Conservation (phyloP, 2,888 invertebrate genomes). For the Anodontia alba region DNA sequence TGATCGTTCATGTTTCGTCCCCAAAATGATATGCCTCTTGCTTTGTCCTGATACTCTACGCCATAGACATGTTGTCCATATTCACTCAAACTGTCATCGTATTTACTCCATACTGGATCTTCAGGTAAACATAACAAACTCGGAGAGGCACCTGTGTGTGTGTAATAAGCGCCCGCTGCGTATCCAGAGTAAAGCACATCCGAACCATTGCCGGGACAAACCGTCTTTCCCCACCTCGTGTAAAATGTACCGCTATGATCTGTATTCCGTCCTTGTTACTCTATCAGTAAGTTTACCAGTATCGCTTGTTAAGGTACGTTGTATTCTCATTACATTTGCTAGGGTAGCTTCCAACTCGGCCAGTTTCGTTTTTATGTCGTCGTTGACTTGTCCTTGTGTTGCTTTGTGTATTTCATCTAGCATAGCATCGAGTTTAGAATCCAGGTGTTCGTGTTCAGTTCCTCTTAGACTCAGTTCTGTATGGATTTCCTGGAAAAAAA, state of each 20-base stretch:
- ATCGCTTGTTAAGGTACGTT: not conserved
- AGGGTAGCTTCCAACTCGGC: not conserved
- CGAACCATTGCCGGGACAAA: constrained; percentile 32
- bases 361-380: not conserved
- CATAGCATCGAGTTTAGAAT: not conserved
- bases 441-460: not conserved
- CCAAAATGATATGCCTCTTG: constrained; percentile 15
- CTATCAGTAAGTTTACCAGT: too few relatives aligned
- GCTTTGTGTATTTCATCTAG: too few relatives aligned
- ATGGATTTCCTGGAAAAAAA: not conserved
- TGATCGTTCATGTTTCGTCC: constrained; percentile 19
- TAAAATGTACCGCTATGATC: not conserved
- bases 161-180: constrained; percentile 1
- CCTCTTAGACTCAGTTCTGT: not conserved
- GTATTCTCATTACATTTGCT: not conserved
- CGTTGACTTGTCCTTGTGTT: not conserved
- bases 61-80: constrained; percentile 15
- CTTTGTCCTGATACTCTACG: not conserved
- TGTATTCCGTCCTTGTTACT: too few relatives aligned
- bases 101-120: not conserved
- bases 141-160: not conserved
- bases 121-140: not conserved
- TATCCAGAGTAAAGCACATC: constrained; percentile 23
- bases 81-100: not conserved
- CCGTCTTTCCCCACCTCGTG: constrained; percentile 28